Percentiles rank a stretch among this genome's conserved stretches.
phyloP scores from a whole-genome alignment of 2,113 vertebrate species.

The Ginglymostoma cirratum region DNA sequence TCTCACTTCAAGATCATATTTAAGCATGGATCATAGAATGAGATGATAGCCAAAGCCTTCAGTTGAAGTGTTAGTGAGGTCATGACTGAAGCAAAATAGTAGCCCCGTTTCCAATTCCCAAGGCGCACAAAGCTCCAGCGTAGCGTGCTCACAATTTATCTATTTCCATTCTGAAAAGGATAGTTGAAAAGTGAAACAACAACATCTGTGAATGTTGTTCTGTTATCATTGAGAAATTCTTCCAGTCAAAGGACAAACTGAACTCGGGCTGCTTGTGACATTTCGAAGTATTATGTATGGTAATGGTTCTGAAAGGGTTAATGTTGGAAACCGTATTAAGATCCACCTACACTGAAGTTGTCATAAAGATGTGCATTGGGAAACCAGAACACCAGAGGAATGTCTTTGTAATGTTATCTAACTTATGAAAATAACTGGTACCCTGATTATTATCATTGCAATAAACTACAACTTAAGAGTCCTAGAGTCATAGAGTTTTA shows the following conservation, averaged over 20 bases:
- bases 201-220: background rate
- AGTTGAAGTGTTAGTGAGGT: background rate
- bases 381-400: too few species aligned
- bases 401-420: too few species aligned
- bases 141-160: background rate
- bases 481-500: too few species aligned
- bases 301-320: too few species aligned
- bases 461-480: too few species aligned
- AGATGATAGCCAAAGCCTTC: background rate
- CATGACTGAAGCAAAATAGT: background rate
- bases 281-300: background rate
- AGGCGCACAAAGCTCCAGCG: background rate
- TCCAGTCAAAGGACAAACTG: background rate
- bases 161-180: background rate
- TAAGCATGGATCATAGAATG: background rate
- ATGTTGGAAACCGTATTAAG: too few species aligned
- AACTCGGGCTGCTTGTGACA: background rate
- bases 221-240: background rate
- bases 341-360: too few species aligned
- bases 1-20: background rate
- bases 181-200: background rate
- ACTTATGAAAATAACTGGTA: too few species aligned
- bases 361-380: too few species aligned
- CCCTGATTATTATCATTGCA: too few species aligned
- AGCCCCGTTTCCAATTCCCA: background rate